These are phyloP conservation scores for Lithophane ornitopus DNA, from an alignment of 2,888 invertebrate species.

Conservation along the genomic window DNA sequence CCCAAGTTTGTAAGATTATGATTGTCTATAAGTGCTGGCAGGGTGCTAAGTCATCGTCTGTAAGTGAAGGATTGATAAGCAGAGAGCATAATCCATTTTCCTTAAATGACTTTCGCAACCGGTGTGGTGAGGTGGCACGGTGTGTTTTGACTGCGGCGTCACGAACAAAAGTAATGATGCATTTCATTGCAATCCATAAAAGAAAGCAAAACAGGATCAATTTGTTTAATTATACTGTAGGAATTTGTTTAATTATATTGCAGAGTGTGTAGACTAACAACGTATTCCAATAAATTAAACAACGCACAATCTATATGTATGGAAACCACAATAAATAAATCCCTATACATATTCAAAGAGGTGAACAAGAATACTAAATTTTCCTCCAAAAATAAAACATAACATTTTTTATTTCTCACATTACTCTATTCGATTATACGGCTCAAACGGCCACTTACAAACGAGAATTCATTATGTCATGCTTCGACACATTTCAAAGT, in stretches of 20 bases:
- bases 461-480: constrained; percentile 71
- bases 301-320: constrained; percentile 35
- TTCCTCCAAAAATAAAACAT: constrained; percentile 51
- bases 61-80: constrained; percentile 45
- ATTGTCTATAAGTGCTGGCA: constrained; percentile 42
- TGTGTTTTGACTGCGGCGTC: neutral
- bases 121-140: neutral
- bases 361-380: constrained; percentile 46
- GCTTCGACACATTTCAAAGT: constrained; percentile 74
- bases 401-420: constrained; percentile 59
- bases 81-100: constrained; percentile 40
- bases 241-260: too few relatives aligned
- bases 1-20: constrained; percentile 29
- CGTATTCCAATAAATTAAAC: constrained; percentile 15
- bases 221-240: neutral
- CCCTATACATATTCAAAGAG: constrained; percentile 49
- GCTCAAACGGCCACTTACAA: constrained; percentile 59
- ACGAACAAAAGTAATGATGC: neutral
- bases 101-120: constrained; percentile 39
- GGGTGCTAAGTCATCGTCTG: constrained; percentile 48
- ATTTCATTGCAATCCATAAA: neutral
- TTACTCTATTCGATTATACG: constrained; percentile 63
- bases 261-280: neutral
- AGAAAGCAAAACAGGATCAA: neutral
- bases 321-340: constrained; percentile 39